These are phyloP conservation scores for Rotaria sp. DNA, from an alignment of 2,888 invertebrate species.

Conservation along the genomic window DNA sequence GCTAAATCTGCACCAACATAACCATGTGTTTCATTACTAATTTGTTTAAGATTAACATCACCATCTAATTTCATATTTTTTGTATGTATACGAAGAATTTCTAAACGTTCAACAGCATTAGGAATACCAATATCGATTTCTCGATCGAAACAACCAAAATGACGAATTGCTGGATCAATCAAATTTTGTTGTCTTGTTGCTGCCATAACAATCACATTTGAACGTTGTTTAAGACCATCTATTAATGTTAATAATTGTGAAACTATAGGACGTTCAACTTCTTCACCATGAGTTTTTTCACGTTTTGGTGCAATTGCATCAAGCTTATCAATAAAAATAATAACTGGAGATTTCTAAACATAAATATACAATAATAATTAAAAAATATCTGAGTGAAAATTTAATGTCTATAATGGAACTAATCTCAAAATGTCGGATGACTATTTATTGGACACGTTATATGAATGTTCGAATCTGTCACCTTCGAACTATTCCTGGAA, in stretches of 20 bases:
- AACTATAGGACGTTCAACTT: slow-evolving; percentile 92
- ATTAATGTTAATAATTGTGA: slow-evolving; percentile 61
- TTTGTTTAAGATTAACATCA: too few relatives aligned
- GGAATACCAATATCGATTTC: slow-evolving; percentile 99
- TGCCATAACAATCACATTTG: slow-evolving; percentile 92
- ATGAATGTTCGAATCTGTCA: too few relatives aligned
- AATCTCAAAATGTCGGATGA: too few relatives aligned
- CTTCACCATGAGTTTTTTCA: slow-evolving; percentile 86
- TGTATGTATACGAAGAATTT: too few relatives aligned
- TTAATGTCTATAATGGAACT: too few relatives aligned
- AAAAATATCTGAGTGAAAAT: too few relatives aligned
- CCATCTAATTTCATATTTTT: too few relatives aligned
- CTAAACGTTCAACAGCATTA: slow-evolving; percentile 91
- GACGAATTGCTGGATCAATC: slow-evolving; percentile 89
- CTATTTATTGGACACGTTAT: too few relatives aligned
- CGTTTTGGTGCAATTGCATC: slow-evolving; percentile 70
- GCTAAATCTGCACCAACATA: slow-evolving; percentile 98
- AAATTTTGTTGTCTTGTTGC: slow-evolving; percentile 98
- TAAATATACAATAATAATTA: slow-evolving; percentile 64
- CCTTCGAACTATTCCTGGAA: slow-evolving; percentile 58
- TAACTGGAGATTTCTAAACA: slow-evolving; percentile 96
- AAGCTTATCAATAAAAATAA: slow-evolving; percentile 82
- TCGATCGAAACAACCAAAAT: slow-evolving; percentile 94
- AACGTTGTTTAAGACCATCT: slow-evolving; percentile 98
- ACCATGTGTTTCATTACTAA: too few relatives aligned